Conservation (phyloP, 1,140 invertebrate species). For the Drosophila bocki region DNA sequence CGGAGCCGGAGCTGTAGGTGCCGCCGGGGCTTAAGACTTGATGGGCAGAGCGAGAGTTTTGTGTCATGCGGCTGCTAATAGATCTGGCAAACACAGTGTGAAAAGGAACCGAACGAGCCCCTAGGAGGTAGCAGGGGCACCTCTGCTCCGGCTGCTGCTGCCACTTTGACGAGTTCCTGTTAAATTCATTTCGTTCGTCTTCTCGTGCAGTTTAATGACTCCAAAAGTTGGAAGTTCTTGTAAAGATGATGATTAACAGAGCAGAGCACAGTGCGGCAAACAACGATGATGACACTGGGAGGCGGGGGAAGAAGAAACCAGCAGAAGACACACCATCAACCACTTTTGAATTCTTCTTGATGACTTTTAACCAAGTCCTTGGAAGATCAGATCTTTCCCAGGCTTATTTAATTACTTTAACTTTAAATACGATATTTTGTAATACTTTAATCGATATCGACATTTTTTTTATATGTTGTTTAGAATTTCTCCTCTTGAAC, state of each 20-base stretch:
- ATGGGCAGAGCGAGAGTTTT: conserved; percentile 58
- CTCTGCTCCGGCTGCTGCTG: conserved; percentile 3
- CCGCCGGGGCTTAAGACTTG: conserved; percentile 20
- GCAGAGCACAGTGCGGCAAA: neutral
- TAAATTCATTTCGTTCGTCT: conserved; percentile 50
- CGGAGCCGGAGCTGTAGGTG: conserved; percentile 4
- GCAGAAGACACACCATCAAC: conserved; percentile 1
- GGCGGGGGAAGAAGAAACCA: neutral
- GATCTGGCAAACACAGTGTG: conserved; percentile 72
- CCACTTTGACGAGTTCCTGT: conserved; percentile 40
- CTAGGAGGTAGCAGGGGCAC: conserved; percentile 5
- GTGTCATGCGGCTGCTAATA: conserved; percentile 66
- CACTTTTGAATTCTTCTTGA: neutral
- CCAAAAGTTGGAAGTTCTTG: conserved; percentile 6
- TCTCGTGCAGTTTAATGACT: conserved; percentile 33
- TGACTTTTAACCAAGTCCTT: neutral
- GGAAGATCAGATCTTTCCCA: neutral
- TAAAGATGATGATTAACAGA: conserved; percentile 28
- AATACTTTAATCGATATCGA: too few species aligned
- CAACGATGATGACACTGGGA: conserved; percentile 7
- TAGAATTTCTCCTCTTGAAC: neutral
- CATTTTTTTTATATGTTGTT: too few species aligned
- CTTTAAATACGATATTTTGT: too few species aligned
- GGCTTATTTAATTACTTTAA: neutral
- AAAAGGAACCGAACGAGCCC: conserved; percentile 35